Evolutionary conservation across 92 coral and sea anemone species (phyloP), one percentile per base, ranked within the genome.

Genomic region (Zoanthus sansibaricus): DNA sequence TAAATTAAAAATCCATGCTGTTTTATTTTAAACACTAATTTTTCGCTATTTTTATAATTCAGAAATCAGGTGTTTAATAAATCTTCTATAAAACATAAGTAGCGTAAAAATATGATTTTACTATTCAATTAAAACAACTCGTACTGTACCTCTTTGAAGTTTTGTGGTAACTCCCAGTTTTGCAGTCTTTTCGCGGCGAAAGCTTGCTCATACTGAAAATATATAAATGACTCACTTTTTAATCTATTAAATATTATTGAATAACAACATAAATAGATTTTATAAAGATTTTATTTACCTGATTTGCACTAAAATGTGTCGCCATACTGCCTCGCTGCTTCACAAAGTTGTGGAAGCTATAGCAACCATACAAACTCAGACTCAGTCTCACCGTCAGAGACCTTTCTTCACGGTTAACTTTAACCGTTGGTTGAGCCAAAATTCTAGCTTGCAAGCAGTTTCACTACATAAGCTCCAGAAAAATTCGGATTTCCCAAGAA

Each of bases 221-320:
- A 91, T 21, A 62, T 42, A 15, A 73, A 21, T 3, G 4, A 15
- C 16, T 8, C 1, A 2, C 25, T 16, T 11, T 42, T 46, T 42
- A 64, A 56, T 32, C 1, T 69, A 15, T 4, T 12, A 10, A 32
- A 30, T 2, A 21, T 21, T 21, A 12, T 48, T 6, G 1, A 3
- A 7, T 21, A 37, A 3, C 12, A 58, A 17, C 1, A 45, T 30
- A 58, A 68, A 11, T 11, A 49, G 10, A 15, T 64, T 56, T 20
- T 4, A 7, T 9, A 2, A 54, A 69, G 67, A 76, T 21, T 1
- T 87, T n/a, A 48, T 76, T 1, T 82, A 95, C 99, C 99, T 97
- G 99, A 86, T 97, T 97, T 58, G 99, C 99, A 82, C 98, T 97
- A 75, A 97, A 97, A 75, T 97, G 96, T 47, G 99, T 93, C 6